These are phyloP conservation scores for Liposcelis brunnea DNA, from an alignment of 2,888 invertebrate genomes.

Conservation along the genomic window DNA sequence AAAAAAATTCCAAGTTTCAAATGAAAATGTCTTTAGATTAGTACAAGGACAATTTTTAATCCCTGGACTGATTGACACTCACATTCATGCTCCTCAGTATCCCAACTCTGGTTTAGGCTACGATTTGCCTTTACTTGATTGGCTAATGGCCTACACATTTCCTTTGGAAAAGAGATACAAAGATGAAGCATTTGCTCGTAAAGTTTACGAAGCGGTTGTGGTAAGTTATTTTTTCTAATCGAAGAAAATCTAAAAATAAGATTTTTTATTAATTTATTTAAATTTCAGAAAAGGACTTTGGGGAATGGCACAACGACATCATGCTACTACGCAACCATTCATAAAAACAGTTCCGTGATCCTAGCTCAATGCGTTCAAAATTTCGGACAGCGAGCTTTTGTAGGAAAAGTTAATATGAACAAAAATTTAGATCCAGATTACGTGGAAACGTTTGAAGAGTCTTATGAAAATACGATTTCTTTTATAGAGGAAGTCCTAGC, in stretches of 20 bases:
- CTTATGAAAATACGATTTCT: conserved; percentile 39
- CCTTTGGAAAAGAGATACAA: conserved; percentile 58
- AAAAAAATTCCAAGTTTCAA: background rate
- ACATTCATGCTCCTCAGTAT: conserved; percentile 79
- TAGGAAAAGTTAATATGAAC: conserved; percentile 80
- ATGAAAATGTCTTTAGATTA: conserved; percentile 7
- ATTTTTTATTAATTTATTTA: conserved; percentile 10
- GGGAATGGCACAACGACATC: conserved; percentile 75
- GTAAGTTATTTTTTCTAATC: conserved; percentile 36
- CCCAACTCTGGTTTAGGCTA: conserved; percentile 72
- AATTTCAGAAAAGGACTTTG: conserved; percentile 52
- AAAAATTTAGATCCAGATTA: conserved; percentile 24
- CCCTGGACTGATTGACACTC: conserved; percentile 79
- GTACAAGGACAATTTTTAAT: conserved; percentile 46
- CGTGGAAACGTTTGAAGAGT: conserved; percentile 36
- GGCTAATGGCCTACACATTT: conserved; percentile 74
- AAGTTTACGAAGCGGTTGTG: conserved; percentile 59
- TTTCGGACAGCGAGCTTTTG: conserved; percentile 60
- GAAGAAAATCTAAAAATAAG: conserved; percentile 9
- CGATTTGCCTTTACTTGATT: conserved; percentile 61
- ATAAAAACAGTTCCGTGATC: conserved; percentile 46
- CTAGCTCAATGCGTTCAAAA: conserved; percentile 48
- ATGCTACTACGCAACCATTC: conserved; percentile 70
- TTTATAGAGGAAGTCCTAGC: conserved; percentile 40
- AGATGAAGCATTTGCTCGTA: conserved; percentile 46